Evolutionary conservation across 2,888 invertebrate genomes (phyloP), one percentile per base, ranked within the genome.

Genomic region (Hyles lineata): DNA sequence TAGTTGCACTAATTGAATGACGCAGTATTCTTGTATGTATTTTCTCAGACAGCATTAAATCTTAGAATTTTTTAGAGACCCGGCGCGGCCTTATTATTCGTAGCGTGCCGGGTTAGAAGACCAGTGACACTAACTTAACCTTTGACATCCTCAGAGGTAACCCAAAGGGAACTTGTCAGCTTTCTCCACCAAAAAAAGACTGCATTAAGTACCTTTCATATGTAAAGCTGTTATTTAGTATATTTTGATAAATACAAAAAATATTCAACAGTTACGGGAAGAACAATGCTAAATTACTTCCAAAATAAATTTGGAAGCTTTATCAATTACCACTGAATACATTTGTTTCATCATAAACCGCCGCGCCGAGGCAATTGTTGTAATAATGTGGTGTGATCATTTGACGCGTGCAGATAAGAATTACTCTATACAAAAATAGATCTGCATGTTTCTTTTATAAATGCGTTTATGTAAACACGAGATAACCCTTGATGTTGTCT

Each of bases 401-500:
- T 79, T 82, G 80, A 82, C 82, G 83, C 74, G 74, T 76, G 50
- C 32, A 73, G 80, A 83, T 85, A 82, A 80, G 17, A 73, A 69
- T 85, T 85, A 86, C 85, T 77, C 75, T 72, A 78, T 84, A 63
- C 83, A 76, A 83, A 88, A 89, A 89, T 89, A 89, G 88, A 85
- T 77, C 78, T 76, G 77, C 78, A 83, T 83, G 81, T 81, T 79
- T 80, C 80, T 83, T 82, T 78, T 62, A 55, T 67, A 73, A 58
- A 69, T 83, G 79, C 73, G 78, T 79, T 77, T 80, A 75, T 79
- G 80, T 81, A 81, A 83, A 83, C 75, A 77, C 72, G 73, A 76
- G 90, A 90, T 90, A 90, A 89, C 89, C 90, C 83, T 76, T 83
- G 80, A 77, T 79, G 78, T 74, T 63, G 52, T 71, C 59, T 70